These are phyloP conservation scores for Laothoe populi DNA, from an alignment of 2,888 invertebrate genomes.

Conservation along the genomic window DNA sequence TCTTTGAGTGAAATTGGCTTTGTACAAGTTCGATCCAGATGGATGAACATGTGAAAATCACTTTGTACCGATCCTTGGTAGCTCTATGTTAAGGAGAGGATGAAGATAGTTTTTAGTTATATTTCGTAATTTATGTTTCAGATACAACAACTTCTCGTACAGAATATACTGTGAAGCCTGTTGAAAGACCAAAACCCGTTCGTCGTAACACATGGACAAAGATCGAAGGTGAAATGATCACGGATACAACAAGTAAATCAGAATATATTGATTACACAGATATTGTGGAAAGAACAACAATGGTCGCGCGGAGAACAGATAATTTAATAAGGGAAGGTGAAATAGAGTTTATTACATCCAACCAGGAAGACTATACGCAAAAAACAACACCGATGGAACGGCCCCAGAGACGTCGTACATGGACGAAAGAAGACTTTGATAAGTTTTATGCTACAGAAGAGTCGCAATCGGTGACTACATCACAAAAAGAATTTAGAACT, in stretches of 20 bases:
- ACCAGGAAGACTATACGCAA: constrained; percentile 86
- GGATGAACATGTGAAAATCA: no score
- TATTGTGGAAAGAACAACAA: constrained; percentile 84
- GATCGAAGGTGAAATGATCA: constrained; percentile 89
- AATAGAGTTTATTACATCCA: constrained; percentile 87
- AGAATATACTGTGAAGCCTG: constrained; percentile 88
- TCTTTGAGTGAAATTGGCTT: no score
- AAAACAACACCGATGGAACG: constrained; percentile 84
- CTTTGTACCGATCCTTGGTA: no score
- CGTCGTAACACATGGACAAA: constrained; percentile 92
- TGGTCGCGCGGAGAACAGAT: constrained; percentile 85
- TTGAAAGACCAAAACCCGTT: constrained; percentile 86
- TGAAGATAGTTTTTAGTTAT: not conserved
- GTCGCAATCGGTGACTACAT: constrained; percentile 85
- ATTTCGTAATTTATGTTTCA: constrained; percentile 61
- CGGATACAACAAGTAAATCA: constrained; percentile 87
- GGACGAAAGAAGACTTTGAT: constrained; percentile 90
- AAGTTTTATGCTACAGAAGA: constrained; percentile 87
- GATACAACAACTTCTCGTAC: constrained; percentile 88
- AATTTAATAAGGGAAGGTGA: constrained; percentile 89
- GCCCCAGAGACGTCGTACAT: constrained; percentile 86
- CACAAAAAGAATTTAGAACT: constrained; percentile 87
- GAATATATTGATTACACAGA: constrained; percentile 88
- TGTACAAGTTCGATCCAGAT: no score
- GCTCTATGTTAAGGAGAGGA: no score